phyloP scores from a whole-genome alignment of 2,797 vertebrate genomes.

The Acanthiza pusilla region DNA sequence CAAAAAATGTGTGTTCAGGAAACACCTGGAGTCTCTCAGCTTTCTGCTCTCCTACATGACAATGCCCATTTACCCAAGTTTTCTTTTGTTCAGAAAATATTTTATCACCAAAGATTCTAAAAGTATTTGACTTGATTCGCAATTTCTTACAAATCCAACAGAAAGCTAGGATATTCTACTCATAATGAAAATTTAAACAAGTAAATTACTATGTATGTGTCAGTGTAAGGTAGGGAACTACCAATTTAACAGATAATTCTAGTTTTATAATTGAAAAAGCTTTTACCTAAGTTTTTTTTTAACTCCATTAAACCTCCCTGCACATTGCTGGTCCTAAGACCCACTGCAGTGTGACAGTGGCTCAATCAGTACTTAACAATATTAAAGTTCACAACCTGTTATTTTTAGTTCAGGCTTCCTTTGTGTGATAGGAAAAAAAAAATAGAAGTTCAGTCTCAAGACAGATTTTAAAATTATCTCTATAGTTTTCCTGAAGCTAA shows the following conservation, averaged over 20 bases:
- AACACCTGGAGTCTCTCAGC: slow-evolving; percentile 23
- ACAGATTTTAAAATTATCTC: slow-evolving; percentile 30
- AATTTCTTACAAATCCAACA: neutral
- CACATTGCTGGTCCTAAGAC: slow-evolving; percentile 29
- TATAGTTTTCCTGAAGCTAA: slow-evolving; percentile 31
- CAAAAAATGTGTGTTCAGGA: neutral
- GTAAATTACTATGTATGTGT: neutral
- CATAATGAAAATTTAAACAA: neutral
- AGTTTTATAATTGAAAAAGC: neutral
- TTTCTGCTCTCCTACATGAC: neutral
- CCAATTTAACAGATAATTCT: neutral
- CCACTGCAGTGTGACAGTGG: slow-evolving; percentile 23
- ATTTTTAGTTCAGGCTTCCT: slow-evolving; percentile 61
- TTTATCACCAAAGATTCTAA: neutral
- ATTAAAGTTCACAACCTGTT: slow-evolving; percentile 1
- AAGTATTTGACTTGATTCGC: rapidly evolving
- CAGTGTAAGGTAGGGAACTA: neutral
- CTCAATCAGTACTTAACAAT: slow-evolving; percentile 43
- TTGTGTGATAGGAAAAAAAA: slow-evolving; percentile 32
- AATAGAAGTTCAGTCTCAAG: slow-evolving; percentile 18
- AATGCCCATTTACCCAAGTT: neutral
- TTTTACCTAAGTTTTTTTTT: slow-evolving; percentile 20
- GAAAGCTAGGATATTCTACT: neutral
- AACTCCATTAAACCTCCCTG: slow-evolving; percentile 10
- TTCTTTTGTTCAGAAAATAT: neutral